Evolutionary conservation across 2,797 vertebrate genomes (phyloP).

Genomic region (Eptatretus atami): DNA sequence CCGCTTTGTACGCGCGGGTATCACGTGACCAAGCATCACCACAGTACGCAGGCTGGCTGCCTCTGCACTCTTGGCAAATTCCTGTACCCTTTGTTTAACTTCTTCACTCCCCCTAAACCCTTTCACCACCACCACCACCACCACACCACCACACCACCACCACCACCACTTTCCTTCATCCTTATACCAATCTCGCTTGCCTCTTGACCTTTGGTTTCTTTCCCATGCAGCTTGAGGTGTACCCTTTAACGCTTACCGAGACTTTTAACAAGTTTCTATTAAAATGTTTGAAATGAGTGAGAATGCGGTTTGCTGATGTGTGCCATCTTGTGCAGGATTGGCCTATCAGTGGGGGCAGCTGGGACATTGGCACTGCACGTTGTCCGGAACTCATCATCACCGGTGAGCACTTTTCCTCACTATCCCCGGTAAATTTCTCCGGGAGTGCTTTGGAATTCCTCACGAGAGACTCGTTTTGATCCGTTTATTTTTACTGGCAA

Average conservation of each 20-base stretch:
- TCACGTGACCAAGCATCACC: conserved; percentile 82
- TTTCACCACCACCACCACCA: too few relatives aligned
- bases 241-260: too few relatives aligned
- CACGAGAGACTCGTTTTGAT: neutral
- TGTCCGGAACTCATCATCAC: conserved; percentile 91
- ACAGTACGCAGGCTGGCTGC: conserved; percentile 71
- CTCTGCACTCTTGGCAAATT: neutral
- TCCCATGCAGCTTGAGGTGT: too few relatives aligned
- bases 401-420: conserved; percentile 23
- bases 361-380: conserved; percentile 70
- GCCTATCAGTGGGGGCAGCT: conserved; percentile 61
- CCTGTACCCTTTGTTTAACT: too few relatives aligned
- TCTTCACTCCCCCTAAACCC: too few relatives aligned
- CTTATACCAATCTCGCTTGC: too few relatives aligned
- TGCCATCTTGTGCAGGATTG: conserved; percentile 33
- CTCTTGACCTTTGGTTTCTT: too few relatives aligned
- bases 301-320: too few relatives aligned
- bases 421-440: neutral
- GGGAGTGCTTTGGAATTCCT: neutral
- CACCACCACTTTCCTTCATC: too few relatives aligned
- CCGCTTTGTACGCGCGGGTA: conserved; percentile 83
- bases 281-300: too few relatives aligned
- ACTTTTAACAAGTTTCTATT: too few relatives aligned
- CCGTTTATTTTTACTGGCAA: neutral
- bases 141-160: too few relatives aligned